Conservation (phyloP, 2,113 vertebrate species). For the Stegostoma tigrinum region DNA sequence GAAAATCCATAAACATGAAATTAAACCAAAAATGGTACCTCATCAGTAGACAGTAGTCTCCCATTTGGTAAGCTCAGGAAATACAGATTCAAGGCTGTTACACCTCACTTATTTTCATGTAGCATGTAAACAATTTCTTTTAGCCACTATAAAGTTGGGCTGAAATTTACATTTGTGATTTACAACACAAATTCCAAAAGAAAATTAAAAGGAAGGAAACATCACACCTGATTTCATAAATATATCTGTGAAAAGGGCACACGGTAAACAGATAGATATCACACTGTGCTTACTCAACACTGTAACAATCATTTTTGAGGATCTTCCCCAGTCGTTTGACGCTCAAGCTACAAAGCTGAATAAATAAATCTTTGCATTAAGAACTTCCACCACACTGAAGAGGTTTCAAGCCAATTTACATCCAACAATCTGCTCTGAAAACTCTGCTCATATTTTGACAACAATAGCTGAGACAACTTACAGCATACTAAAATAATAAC, state of each 20-base stretch:
- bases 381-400: too few relatives aligned
- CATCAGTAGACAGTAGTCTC: background rate
- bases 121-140: background rate
- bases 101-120: background rate
- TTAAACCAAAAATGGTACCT: background rate
- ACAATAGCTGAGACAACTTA: too few relatives aligned
- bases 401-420: too few relatives aligned
- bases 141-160: background rate
- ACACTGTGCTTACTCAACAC: too few relatives aligned
- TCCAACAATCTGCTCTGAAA: too few relatives aligned
- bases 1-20: background rate
- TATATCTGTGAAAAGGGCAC: background rate
- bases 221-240: background rate
- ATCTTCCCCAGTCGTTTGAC: too few relatives aligned
- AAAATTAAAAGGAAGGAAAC: background rate
- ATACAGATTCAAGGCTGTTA: background rate
- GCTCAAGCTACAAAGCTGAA: too few relatives aligned
- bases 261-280: background rate
- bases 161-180: background rate
- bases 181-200: background rate
- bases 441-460: too few relatives aligned
- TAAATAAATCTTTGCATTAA: too few relatives aligned
- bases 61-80: background rate
- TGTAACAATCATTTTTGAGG: too few relatives aligned
- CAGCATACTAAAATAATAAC: too few relatives aligned